Base-by-base conservation (phyloP, 1,140 invertebrate genomes). In the Anoplolepis gracilipes region DNA sequence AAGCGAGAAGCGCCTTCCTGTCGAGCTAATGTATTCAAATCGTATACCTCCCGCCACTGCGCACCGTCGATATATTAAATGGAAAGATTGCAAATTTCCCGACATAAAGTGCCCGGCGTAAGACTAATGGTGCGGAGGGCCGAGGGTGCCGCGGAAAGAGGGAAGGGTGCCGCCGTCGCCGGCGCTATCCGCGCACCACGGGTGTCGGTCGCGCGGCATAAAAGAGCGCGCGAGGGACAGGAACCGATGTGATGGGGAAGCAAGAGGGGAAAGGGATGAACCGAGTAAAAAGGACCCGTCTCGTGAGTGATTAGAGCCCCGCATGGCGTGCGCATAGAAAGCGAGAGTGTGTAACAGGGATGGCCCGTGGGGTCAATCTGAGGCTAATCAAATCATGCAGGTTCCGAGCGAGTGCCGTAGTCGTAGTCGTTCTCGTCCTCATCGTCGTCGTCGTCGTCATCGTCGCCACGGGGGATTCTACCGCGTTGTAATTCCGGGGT, bases 311-410 rank as follows among this genome's bases (percentile, higher is more conserved):
- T 94, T 94, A 94, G 93, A 92, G 91, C 87, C 62, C 87, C 89
- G 92, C 90, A 91, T 91, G 91, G 90, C 88, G 88, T 85, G 67
- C 79, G 61, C 39, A 81, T 55, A 59, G 76, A 77, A 79, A 55
- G 49, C 22, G 57, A 73, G 85, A 88, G 69, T 73, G 69, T 73
- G 70, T 89, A 91, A 91, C 91, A 89, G 75, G 77, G 90, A 73
- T 65, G 69, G 61, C 88, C 73, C 87, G 88, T 91, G 92, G 94
- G 94, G 94, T 95, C 94, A 95, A 95, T 95, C 94, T 95, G 94
- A 94, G 94, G 94, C 94, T 95, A 95, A 95, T 95, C 94, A 94
- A 95, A 95, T 95, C 94, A 95, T 94, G 92, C 92, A 91, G 92
- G 88, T 92, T 91, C 86, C 85, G 59, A 84, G 77, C 85, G 86